A percentile compares a stretch with the other conserved stretches of the same genome.
phyloP scores from a whole-genome alignment of 2,797 vertebrate species.

The Galagoides demidoff region DNA sequence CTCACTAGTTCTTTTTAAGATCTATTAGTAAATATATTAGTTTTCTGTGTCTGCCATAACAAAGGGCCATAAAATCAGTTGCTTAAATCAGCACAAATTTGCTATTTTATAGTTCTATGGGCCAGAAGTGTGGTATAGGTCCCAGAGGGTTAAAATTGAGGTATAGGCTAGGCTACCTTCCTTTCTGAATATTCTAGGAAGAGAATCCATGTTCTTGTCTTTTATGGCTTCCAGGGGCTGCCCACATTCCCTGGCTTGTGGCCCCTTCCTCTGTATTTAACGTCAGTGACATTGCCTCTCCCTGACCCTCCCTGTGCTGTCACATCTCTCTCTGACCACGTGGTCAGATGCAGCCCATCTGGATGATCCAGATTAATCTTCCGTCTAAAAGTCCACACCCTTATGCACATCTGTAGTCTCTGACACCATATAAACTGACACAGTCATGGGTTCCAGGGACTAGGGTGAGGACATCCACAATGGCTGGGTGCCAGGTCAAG shows the following conservation, averaged over 20 bases:
- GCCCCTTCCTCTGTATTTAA: background rate
- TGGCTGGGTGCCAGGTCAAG: background rate
- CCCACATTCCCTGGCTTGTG: background rate
- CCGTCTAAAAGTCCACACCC: background rate
- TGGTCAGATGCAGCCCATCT: background rate
- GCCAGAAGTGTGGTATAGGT: background rate
- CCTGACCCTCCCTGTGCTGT: background rate
- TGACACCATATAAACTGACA: background rate
- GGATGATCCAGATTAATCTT: background rate
- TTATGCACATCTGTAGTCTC: background rate
- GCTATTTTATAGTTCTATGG: background rate
- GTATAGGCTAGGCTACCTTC: background rate
- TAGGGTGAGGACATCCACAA: background rate
- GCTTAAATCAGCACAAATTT: background rate
- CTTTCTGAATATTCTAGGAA: background rate
- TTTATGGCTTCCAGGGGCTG: background rate
- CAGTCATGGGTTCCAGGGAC: background rate
- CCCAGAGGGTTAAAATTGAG: background rate
- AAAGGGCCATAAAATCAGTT: background rate
- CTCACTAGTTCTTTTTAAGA: background rate
- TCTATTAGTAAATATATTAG: background rate
- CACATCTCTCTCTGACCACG: background rate
- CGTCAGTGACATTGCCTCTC: background rate
- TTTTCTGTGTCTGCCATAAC: background rate
- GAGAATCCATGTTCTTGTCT: background rate